Percentiles rank a stretch among this genome's conserved stretches.
phyloP scores from a whole-genome alignment of 2,113 vertebrate species.

The Kryptolebias marmoratus region DNA sequence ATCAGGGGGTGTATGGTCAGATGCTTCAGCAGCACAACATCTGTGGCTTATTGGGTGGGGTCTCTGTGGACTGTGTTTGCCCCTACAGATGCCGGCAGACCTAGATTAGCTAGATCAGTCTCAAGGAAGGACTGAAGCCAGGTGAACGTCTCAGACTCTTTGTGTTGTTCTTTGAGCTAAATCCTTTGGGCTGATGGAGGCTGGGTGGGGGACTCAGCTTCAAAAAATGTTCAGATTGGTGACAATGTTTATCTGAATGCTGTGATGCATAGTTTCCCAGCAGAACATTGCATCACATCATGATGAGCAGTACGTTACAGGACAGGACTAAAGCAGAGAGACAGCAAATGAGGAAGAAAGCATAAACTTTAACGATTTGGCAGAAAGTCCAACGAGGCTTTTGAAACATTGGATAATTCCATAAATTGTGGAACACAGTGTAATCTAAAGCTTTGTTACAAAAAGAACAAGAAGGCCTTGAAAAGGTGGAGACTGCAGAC shows the following conservation, averaged over 20 bases:
- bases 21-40: not conserved
- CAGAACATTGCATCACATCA: not conserved
- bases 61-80: not conserved
- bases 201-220: not conserved
- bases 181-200: not conserved
- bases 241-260: not conserved
- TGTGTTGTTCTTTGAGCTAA: not conserved
- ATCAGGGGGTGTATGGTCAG: too few species aligned
- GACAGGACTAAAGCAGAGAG: not conserved
- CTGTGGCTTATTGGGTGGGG: not conserved
- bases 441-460: not conserved
- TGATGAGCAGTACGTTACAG: not conserved
- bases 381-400: too few species aligned
- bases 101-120: not conserved
- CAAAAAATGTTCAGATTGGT: not conserved
- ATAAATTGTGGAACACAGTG: not conserved
- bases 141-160: not conserved
- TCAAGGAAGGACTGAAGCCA: not conserved
- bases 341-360: not conserved
- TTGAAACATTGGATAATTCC: too few species aligned
- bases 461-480: not conserved
- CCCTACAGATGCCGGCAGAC: not conserved
- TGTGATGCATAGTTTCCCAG: not conserved
- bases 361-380: not conserved
- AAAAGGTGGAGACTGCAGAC: not conserved